Evolutionary conservation across 1,140 invertebrate species (phyloP), one percentile per base, ranked within the genome.

Genomic region (Meloidogyne hapla): DNA sequence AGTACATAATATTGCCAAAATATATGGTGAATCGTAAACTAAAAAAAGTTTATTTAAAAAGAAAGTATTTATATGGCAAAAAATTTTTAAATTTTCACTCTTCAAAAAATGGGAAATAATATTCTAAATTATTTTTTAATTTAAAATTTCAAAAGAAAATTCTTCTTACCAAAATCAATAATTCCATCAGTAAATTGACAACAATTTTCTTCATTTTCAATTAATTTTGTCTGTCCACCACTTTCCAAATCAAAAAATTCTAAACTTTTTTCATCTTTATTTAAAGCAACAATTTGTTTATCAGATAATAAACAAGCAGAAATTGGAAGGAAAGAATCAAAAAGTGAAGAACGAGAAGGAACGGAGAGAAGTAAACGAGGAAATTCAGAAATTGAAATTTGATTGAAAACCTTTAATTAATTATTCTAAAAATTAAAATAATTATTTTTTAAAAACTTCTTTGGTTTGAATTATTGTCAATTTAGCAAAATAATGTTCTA

Each of bases 21-120:
- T 42, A 84, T 83, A 81, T 12, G 81, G 81, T 10, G 70, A 38
- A 38, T 82, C 77, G 26, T 84, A 82, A 26, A 67, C 82, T 80
- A 64, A 78, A 77, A 15, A 25, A 48, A n/a, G n/a, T n/a, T n/a
- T n/a, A 33, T 33, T 33, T 6, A 8, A 33, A 33, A 33, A 33
- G 4, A 33, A 33, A 33, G 9, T 33, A 33, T n/a, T 5, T 33
- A 33, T 33, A 33, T 6, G 33, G 9, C 4, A 33, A 33, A 1
- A 33, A 33, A 33, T 33, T 33, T 33, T 33, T 33, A 6, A 33
- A 6, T 33, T 33, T 33, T 33, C 5, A 33, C 4, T 33, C 5
- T 6, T 6, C 2, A 33, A 33, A 33, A 33, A 33, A 33, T 33
- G 0, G 0, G 4, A 33, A 33, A 33, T 8, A 33, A 33, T 33